Evolutionary conservation across 2,113 vertebrate species (phyloP).

Genomic region (Cromileptes altivelis): DNA sequence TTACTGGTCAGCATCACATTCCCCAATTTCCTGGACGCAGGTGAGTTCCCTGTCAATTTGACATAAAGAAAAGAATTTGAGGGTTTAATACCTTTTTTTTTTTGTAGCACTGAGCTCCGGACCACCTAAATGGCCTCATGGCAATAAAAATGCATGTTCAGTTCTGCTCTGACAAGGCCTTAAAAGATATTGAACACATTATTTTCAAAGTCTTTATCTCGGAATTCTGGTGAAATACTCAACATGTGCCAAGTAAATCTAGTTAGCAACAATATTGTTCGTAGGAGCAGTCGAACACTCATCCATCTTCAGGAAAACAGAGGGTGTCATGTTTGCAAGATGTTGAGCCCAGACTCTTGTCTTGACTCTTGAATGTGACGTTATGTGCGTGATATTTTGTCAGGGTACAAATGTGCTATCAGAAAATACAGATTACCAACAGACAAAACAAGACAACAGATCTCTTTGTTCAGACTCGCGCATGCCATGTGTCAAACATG

Average conservation of each 20-base stretch:
- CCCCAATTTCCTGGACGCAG: conserved; percentile 92
- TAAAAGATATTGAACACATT: conserved; percentile 26
- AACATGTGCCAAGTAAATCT: conserved; percentile 1
- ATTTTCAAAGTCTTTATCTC: conserved; percentile 12
- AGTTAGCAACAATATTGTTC: neutral
- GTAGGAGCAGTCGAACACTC: neutral
- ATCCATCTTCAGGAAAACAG: neutral
- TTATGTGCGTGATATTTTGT: neutral
- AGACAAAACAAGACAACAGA: neutral
- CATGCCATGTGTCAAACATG: neutral
- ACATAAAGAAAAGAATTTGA: neutral
- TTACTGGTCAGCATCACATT: conserved; percentile 93
- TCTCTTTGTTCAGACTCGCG: neutral
- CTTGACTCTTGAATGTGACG: neutral
- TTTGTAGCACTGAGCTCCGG: neutral
- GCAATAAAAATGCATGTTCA: conserved; percentile 1
- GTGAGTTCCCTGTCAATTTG: conserved; percentile 79
- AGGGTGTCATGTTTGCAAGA: neutral
- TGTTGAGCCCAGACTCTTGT: neutral
- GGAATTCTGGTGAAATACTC: neutral
- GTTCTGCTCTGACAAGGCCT: conserved; percentile 23
- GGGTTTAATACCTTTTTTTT: neutral
- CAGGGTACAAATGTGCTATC: conserved; percentile 14
- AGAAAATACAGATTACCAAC: conserved; percentile 12
- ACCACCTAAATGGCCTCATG: conserved; percentile 1